Conservation (phyloP, 2,888 invertebrate species). For the Crocallis elinguaria region DNA sequence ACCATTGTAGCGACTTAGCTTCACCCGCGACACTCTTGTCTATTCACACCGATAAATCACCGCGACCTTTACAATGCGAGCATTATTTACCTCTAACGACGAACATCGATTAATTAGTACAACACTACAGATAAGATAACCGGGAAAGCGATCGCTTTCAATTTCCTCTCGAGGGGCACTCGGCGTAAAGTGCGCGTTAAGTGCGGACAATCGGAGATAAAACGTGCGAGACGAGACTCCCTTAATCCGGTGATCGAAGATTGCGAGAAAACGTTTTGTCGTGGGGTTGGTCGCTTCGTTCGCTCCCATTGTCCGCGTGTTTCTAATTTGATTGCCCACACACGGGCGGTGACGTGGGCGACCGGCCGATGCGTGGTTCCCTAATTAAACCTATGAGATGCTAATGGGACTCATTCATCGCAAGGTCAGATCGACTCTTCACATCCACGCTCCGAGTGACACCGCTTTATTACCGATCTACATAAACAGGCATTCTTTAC, state of each 20-base stretch:
- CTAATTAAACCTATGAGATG: slow-evolving; percentile 79
- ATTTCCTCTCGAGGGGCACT: slow-evolving; percentile 84
- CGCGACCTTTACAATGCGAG: slow-evolving; percentile 69
- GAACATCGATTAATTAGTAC: slow-evolving; percentile 83
- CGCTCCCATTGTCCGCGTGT: slow-evolving; percentile 74
- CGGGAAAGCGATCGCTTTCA: slow-evolving; percentile 84
- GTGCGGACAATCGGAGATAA: slow-evolving; percentile 85
- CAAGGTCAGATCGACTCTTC: slow-evolving; percentile 61
- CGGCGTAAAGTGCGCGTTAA: slow-evolving; percentile 83
- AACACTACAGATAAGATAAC: slow-evolving; percentile 83
- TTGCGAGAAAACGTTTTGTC: slow-evolving; percentile 85
- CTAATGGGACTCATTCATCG: slow-evolving; percentile 70
- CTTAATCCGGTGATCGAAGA: slow-evolving; percentile 85
- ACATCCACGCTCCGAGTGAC: slow-evolving; percentile 48
- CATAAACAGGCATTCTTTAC: slow-evolving; percentile 56
- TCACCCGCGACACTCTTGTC: slow-evolving; percentile 83
- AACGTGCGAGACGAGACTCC: slow-evolving; percentile 83
- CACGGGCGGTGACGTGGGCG: slow-evolving; percentile 68
- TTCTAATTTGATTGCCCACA: slow-evolving; percentile 81
- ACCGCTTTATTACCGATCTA: slow-evolving; percentile 53
- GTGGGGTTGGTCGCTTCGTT: slow-evolving; percentile 78
- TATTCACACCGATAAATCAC: slow-evolving; percentile 83
- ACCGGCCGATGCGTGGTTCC: slow-evolving; percentile 63
- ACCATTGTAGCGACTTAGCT: slow-evolving; percentile 71
- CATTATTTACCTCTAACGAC: slow-evolving; percentile 81